phyloP scores from a whole-genome alignment of 2,797 vertebrate genomes.

The Acanthiza pusilla region DNA sequence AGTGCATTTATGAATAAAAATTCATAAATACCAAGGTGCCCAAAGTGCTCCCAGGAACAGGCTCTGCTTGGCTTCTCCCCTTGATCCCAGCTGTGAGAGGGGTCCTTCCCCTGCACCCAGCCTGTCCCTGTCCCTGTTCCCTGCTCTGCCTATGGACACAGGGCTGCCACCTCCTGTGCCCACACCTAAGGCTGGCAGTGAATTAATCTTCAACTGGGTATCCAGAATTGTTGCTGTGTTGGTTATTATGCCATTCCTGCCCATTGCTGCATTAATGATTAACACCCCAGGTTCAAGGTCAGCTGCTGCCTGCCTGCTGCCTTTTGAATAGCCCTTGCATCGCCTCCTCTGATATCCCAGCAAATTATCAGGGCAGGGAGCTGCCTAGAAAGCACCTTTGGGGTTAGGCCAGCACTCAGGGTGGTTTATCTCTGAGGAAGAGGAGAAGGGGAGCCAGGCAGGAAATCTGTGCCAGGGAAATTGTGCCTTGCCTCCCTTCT shows the following conservation, averaged over 20 bases:
- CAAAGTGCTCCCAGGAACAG: not conserved
- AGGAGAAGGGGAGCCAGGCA: not conserved
- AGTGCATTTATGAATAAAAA: not conserved
- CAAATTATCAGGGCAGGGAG: not conserved
- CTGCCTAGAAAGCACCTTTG: not conserved
- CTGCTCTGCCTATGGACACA: not conserved
- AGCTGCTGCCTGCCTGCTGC: not conserved
- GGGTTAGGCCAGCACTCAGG: not conserved
- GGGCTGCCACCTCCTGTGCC: not conserved
- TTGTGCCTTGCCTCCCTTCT: not conserved
- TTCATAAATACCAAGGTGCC: not conserved
- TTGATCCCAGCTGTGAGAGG: rapidly evolving
- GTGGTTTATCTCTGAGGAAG: not conserved
- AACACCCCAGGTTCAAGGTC: not conserved
- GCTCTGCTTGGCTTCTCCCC: not conserved
- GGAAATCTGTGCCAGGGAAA: not conserved
- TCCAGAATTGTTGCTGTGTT: not conserved
- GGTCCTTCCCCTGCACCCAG: not conserved
- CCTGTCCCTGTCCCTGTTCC: not conserved
- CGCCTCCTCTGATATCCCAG: rapidly evolving
- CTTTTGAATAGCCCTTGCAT: not conserved
- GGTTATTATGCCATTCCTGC: not conserved
- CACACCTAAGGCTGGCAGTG: rapidly evolving
- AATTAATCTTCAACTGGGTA: conserved; percentile 36
- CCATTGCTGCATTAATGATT: not conserved